These are phyloP conservation scores for Sesia bembeciformis DNA, from an alignment of 2,888 invertebrate species.

Conservation along the genomic window DNA sequence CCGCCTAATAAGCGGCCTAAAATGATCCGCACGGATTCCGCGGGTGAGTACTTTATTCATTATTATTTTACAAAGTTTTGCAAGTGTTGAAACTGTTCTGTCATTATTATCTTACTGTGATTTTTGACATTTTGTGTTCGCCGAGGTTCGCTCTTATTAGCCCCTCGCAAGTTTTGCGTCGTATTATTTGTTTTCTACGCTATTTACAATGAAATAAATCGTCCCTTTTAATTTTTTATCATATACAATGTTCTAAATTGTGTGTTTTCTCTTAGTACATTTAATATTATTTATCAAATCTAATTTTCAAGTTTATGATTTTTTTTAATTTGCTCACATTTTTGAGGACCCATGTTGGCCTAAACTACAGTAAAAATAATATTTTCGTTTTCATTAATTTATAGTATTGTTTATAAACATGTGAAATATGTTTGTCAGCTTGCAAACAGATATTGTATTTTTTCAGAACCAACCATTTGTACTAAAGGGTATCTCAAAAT, in stretches of 20 bases:
- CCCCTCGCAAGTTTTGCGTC: slow-evolving; percentile 68
- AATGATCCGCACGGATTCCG: slow-evolving; percentile 87
- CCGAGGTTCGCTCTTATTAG: slow-evolving; percentile 3
- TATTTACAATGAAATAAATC: neutral
- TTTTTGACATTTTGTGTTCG: slow-evolving; percentile 13
- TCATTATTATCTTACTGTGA: slow-evolving; percentile 60
- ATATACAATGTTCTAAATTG: neutral
- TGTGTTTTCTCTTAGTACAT: neutral
- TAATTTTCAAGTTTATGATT: slow-evolving; percentile 3
- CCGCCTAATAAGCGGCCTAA: slow-evolving; percentile 97
- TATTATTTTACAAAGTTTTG: slow-evolving; percentile 1
- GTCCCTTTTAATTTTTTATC: neutral
- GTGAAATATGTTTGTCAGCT: neutral
- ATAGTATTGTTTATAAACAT: slow-evolving; percentile 12
- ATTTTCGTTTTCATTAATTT: slow-evolving; percentile 1
- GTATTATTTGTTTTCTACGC: slow-evolving; percentile 49
- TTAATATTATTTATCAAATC: neutral
- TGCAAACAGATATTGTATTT: neutral
- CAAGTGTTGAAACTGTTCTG: slow-evolving; percentile 30
- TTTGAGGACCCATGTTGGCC: neutral
- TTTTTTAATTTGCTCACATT: neutral
- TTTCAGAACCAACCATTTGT: neutral
- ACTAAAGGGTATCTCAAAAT: neutral
- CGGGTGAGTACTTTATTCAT: slow-evolving; percentile 77
- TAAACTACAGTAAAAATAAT: neutral